Evolutionary conservation across 2,797 vertebrate genomes (phyloP).

Genomic region (Leptoclinus maculatus): DNA sequence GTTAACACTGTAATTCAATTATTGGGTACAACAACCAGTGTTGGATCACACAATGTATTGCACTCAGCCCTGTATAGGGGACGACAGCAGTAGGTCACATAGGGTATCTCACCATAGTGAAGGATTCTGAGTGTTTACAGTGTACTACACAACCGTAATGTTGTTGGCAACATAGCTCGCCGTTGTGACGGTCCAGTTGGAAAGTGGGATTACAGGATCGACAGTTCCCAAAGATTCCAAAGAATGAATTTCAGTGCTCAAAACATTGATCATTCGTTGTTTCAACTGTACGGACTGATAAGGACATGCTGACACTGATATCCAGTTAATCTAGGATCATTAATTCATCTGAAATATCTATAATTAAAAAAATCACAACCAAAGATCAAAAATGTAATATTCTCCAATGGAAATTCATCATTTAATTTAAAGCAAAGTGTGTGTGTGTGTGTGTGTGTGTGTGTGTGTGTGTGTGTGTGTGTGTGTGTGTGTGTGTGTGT

Average conservation of each 20-base stretch:
- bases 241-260: neutral
- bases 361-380: neutral
- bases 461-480: neutral
- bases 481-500: neutral
- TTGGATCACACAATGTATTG: neutral
- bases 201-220: conserved; percentile 7
- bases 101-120: neutral
- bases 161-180: neutral
- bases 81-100: neutral
- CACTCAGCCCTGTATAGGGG: neutral
- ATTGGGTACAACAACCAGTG: neutral
- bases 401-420: neutral
- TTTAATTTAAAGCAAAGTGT: neutral
- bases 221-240: neutral
- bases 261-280: neutral
- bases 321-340: neutral
- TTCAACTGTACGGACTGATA: neutral
- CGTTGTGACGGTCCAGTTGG: neutral
- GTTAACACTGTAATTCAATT: conserved; percentile 12
- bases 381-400: neutral
- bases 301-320: neutral
- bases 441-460: neutral
- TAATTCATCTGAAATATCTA: neutral
- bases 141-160: neutral
- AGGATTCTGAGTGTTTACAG: neutral